Evolutionary conservation across 30 jellyfish, hydroid and myxozoan species (phyloP), one percentile per base, ranked within the genome.

Genomic region (Nemopilema nomurai): DNA sequence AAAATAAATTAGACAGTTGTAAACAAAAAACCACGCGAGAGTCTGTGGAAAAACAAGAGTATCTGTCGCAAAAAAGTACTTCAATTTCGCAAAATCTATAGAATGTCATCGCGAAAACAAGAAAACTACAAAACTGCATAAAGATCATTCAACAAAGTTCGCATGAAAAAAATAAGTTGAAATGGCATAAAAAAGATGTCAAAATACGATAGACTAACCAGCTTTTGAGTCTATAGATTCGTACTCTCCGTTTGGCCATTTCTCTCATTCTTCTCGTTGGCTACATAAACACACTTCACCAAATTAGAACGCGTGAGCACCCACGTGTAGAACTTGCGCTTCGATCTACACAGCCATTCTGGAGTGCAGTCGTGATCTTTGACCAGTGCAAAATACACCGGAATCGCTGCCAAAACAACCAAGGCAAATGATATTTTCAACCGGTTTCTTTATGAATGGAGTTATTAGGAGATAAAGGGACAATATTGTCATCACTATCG

Each of bases 371-470:
- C 69, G 27, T 23, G 78, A 23, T 51, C 57, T 27, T 19, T 7
- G 69, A 82, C 29, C 0, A 82, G 33, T 52, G 69, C 6, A 32
- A 20, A 82, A 28, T 69, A 82, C 1, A 29, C 84, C n/a, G 91
- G 90, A 23, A 78, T 8, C 0, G 88, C 71, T 20, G n/a, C 26
- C 1, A 80, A 80, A 25, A 27, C 72, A 33, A 0, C 31, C 75
- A 20, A 80, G 67, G 27, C 82, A 27, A 0, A 69, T 17, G 50
- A 64, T 51, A 75, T 75, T 67, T 27, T 67, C 82, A 53, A 51
- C 53, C 0, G 90, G 90, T 51, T 49, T 57, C 49, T 80, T 80
- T 9, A 67, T 29, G 19, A 65, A 83, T 13, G 91, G 91, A 4
- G 63, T 53, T 0, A 74, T 63, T 24, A 84, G 65, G 16, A 84